Base-by-base conservation (phyloP, 2,113 vertebrate species). In the Hyla sarda region DNA sequence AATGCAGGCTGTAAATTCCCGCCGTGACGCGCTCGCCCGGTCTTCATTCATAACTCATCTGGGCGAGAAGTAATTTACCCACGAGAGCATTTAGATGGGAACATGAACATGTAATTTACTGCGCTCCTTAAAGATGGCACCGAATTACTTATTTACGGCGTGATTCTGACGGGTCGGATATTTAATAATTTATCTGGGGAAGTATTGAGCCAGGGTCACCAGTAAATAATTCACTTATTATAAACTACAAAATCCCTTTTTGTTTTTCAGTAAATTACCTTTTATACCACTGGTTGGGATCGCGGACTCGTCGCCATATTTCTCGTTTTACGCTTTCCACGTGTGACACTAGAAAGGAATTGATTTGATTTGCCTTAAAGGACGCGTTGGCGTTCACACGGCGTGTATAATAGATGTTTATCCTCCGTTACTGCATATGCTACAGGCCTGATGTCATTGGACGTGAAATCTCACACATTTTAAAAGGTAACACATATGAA, bases 211-310 rank as follows among this genome's bases (percentile, higher is more conserved):
- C 90, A 73, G 92, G 90, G 90, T 90, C 92, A 88, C 90, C 90
- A 45, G 92, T 91, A 92, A 94, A 93, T 93, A 89, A 91, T 93
- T 93, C 90, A 92, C 89, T 92, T 89, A 72, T 89, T 87, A 89
- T 75, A 89, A 90, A 90, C 89, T 80, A 32, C 47, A 76, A 76
- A 76, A 76, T n/a, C 11, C 73, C n/a, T n/a, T n/a, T 91, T 91
- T 89, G 88, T 25, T 90, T 88, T 84, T 4, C 0, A 2, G 58
- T 86, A 88, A 89, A 41, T 88, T 84, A 87, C 48, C 80, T 56
- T 69, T 32, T 82, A 54, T 87, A 82, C 1, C 14, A 0, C 0
- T 21, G 2, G 48, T 75, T n/a, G 0, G 3, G 47, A 82, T 30
- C 1, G 0, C 2, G 12, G 34, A 32, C 60, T 10, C 8, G 3